A percentile compares a stretch with the other conserved stretches of the same genome.
phyloP scores from a whole-genome alignment of 2,888 invertebrate genomes.

The Epirrita christyi region DNA sequence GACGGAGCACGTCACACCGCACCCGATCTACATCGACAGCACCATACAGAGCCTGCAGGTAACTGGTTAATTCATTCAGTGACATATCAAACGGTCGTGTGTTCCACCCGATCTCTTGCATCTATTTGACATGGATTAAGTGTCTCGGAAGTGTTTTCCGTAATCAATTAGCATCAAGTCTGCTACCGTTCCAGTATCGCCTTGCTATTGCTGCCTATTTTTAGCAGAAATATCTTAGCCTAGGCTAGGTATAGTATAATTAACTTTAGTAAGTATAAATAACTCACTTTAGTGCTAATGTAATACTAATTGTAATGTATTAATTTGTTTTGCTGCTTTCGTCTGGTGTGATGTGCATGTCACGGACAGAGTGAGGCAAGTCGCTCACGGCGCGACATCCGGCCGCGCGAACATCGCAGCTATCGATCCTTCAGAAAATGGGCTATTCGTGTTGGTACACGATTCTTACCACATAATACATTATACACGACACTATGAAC shows the following conservation, averaged over 20 bases:
- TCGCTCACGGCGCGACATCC: background rate
- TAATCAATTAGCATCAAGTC: too few relatives aligned
- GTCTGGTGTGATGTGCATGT: background rate
- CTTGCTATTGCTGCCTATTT: too few relatives aligned
- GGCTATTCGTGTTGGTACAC: background rate
- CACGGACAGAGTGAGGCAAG: background rate
- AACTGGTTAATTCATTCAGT: background rate
- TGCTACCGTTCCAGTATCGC: too few relatives aligned
- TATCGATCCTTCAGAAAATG: background rate
- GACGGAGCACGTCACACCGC: conserved; percentile 89
- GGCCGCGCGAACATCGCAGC: background rate
- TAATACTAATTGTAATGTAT: background rate
- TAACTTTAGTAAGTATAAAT: too few relatives aligned
- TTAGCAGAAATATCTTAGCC: too few relatives aligned
- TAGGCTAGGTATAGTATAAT: too few relatives aligned
- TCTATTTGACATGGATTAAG: too few relatives aligned
- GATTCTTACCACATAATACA: background rate
- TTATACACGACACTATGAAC: background rate
- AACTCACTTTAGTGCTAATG: background rate
- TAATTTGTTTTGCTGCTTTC: background rate
- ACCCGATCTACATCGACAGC: conserved; percentile 87
- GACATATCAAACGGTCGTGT: too few relatives aligned
- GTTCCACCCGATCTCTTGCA: too few relatives aligned
- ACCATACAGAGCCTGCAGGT: conserved; percentile 89
- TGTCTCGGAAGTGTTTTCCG: too few relatives aligned